These are phyloP conservation scores for Chrosomus eos DNA, from an alignment of 2,797 vertebrate species.

Conservation along the genomic window DNA sequence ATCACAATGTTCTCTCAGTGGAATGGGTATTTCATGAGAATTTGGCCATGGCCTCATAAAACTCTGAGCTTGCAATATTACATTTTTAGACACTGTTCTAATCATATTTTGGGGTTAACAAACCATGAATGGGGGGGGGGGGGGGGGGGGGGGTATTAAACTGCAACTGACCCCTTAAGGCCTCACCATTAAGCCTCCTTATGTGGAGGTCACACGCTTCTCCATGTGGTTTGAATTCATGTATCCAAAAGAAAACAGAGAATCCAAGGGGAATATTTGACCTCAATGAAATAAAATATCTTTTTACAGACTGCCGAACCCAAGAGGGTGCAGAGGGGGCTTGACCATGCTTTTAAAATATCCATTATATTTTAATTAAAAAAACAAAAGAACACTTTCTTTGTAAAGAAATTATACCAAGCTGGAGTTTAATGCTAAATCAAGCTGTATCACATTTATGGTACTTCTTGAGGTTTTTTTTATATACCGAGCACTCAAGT, in stretches of 20 bases:
- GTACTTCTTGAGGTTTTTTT: background rate
- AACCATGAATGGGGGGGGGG: conserved; percentile 4
- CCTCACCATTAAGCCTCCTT: conserved; percentile 19
- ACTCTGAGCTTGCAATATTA: conserved; percentile 52
- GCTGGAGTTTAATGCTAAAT: background rate
- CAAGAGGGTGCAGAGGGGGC: conserved; percentile 21
- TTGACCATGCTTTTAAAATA: conserved; percentile 11
- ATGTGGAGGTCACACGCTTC: conserved; percentile 32
- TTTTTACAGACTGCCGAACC: conserved; percentile 19
- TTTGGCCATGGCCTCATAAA: conserved; percentile 70
- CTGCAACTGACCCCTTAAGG: conserved; percentile 26
- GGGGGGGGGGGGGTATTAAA: conserved; percentile 16
- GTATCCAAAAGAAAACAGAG: conserved; percentile 50
- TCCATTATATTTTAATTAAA: conserved; percentile 5
- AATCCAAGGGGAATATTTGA: conserved; percentile 52
- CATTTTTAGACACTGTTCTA: conserved; percentile 42
- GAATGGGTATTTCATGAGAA: conserved; percentile 70
- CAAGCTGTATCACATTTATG: conserved; percentile 2
- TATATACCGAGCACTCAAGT: background rate
- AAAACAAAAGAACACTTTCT: background rate
- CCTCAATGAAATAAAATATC: conserved; percentile 30
- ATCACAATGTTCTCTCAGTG: conserved; percentile 57
- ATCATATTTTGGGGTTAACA: conserved; percentile 40
- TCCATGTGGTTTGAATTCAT: conserved; percentile 49
- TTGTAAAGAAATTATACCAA: background rate